phyloP scores from a whole-genome alignment of 2,888 invertebrate genomes.

The Entomobrya proxima region DNA sequence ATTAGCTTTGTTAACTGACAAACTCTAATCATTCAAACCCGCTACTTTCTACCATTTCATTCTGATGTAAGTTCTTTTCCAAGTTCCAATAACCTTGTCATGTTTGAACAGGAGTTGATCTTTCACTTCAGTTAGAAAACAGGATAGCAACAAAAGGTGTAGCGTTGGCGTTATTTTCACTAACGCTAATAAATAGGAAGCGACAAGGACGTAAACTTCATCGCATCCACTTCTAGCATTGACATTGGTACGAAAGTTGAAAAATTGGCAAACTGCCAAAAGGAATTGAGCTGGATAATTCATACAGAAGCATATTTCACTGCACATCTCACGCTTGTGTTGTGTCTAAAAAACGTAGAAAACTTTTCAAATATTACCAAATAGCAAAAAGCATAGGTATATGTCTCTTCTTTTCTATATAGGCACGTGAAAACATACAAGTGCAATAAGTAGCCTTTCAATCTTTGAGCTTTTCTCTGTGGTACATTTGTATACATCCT shows the following conservation, averaged over 20 bases:
- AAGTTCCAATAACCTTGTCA: too few relatives aligned
- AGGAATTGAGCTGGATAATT: slow-evolving; percentile 8
- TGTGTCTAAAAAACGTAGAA: neutral
- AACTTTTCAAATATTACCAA: neutral
- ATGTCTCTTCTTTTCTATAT: neutral
- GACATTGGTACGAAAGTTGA: slow-evolving; percentile 38
- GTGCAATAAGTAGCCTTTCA: neutral
- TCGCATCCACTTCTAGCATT: slow-evolving; percentile 23
- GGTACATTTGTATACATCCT: neutral
- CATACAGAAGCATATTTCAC: neutral
- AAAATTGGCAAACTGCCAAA: slow-evolving; percentile 50
- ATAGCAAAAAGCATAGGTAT: neutral
- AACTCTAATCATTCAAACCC: too few relatives aligned
- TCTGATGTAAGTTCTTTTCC: too few relatives aligned
- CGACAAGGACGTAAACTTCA: neutral
- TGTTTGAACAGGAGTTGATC: too few relatives aligned
- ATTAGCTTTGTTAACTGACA: too few relatives aligned
- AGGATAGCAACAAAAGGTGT: too few relatives aligned
- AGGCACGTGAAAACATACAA: slow-evolving; percentile 28
- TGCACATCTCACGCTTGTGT: neutral
- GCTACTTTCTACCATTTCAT: too few relatives aligned
- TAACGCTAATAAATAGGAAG: neutral
- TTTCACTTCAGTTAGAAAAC: too few relatives aligned
- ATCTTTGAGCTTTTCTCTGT: neutral
- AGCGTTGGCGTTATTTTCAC: neutral